These are phyloP conservation scores for Euwallacea similis DNA, from an alignment of 1,140 invertebrate species.

Conservation along the genomic window DNA sequence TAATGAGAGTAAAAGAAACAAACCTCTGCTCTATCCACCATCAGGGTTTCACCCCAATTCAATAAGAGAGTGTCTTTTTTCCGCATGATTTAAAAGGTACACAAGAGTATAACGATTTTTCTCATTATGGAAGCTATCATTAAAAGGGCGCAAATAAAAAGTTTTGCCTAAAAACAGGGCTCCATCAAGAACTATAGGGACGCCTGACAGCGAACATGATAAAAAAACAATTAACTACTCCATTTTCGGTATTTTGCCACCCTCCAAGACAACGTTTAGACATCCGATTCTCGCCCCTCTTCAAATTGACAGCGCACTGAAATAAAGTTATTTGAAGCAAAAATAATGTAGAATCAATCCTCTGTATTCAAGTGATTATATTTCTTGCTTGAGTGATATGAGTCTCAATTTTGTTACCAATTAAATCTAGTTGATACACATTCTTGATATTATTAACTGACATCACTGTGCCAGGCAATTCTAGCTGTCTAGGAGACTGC, in stretches of 20 bases:
- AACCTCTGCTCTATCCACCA: neutral
- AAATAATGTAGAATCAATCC: conserved; percentile 21
- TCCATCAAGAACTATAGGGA: conserved; percentile 19
- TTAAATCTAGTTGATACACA: neutral
- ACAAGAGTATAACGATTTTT: conserved; percentile 10
- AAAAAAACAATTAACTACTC: conserved; percentile 34
- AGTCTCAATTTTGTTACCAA: conserved; percentile 5
- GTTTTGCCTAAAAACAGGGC: conserved; percentile 20
- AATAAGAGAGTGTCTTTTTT: conserved; percentile 7
- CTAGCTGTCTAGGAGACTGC: no score
- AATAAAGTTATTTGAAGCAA: conserved; percentile 28
- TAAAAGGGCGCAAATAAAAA: conserved; percentile 28
- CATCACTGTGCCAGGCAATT: no score
- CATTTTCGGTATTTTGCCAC: conserved; percentile 33
- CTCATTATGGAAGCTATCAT: conserved; percentile 21
- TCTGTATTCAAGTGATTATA: no score
- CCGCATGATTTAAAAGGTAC: conserved; percentile 4
- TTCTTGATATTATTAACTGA: no score
- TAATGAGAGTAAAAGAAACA: neutral
- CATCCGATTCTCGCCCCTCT: conserved; percentile 27
- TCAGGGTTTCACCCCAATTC: conserved; percentile 1
- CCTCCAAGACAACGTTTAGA: conserved; percentile 29
- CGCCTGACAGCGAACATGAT: conserved; percentile 23
- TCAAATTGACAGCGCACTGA: conserved; percentile 29
- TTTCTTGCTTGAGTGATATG: neutral